Conservation (phyloP, 2,888 invertebrate genomes). For the Polydesmus complanatus region DNA sequence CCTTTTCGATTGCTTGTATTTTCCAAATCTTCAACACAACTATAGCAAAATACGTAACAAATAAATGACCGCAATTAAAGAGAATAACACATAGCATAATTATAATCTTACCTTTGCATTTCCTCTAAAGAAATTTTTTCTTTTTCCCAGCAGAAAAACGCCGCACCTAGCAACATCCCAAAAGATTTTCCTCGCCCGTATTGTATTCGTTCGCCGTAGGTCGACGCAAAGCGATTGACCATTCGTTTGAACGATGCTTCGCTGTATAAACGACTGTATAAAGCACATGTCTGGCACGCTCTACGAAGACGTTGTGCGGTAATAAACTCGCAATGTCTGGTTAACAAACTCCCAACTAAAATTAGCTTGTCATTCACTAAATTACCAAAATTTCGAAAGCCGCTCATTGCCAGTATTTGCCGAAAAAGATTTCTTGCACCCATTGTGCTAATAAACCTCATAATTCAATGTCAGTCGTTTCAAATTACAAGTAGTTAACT, state of each 20-base stretch:
- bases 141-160: constrained; percentile 17
- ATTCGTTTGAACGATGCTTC: constrained; percentile 10
- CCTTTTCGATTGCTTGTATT: not conserved
- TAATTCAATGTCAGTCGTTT: too few species aligned
- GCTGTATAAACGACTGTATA: constrained; percentile 14
- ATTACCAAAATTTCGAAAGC: not conserved
- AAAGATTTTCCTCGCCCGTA: constrained; percentile 4
- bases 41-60: too few species aligned
- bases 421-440: not conserved
- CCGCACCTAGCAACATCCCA: constrained; percentile 13
- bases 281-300: constrained; percentile 10
- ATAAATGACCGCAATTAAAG: too few species aligned
- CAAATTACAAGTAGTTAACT: too few species aligned
- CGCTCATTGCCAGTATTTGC: not conserved
- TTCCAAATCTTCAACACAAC: constrained; percentile 15
- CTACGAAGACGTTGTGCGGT: constrained; percentile 15
- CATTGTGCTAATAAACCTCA: not conserved
- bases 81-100: not conserved
- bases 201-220: constrained; percentile 7
- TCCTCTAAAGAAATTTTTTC: constrained; percentile 16
- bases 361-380: constrained; percentile 4
- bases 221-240: constrained; percentile 6
- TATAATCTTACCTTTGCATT: constrained; percentile 15
- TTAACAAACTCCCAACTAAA: constrained; percentile 8
- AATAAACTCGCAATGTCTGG: constrained; percentile 17